Conservation (phyloP, 2,888 invertebrate species). For the Spodoptera exigua region DNA sequence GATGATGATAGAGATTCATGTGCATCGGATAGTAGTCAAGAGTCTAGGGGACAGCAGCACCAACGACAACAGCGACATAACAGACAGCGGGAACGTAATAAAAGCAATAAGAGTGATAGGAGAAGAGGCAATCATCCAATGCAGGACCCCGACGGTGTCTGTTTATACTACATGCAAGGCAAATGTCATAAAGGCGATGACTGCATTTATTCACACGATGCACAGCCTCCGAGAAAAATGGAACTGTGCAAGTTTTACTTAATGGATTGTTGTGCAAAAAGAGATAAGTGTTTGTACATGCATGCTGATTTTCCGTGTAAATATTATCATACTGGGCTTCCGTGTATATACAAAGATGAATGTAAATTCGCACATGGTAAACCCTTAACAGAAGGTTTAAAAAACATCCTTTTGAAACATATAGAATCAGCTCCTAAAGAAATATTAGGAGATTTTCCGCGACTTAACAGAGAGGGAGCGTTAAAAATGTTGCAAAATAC, state of each 20-base stretch:
- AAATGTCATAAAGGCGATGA: conserved; percentile 96
- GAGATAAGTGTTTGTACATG: conserved; percentile 98
- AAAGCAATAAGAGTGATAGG: conserved; percentile 86
- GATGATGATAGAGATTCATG: conserved; percentile 89
- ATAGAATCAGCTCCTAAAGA: conserved; percentile 97
- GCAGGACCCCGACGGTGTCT: conserved; percentile 92
- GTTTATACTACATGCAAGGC: conserved; percentile 96
- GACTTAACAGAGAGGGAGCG: conserved; percentile 94
- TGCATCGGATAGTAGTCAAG: conserved; percentile 88
- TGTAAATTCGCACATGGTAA: conserved; percentile 98
- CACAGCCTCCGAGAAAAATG: conserved; percentile 94
- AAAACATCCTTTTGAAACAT: conserved; percentile 91
- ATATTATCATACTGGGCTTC: conserved; percentile 97
- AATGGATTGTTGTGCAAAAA: conserved; percentile 98
- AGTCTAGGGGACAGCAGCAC: conserved; percentile 85
- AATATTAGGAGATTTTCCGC: conserved; percentile 96
- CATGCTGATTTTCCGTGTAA: conserved; percentile 99
- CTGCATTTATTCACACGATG: conserved; percentile 96
- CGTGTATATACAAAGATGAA: conserved; percentile 94
- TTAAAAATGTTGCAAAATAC: conserved; percentile 87
- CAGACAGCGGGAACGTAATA: conserved; percentile 84
- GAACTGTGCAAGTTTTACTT: conserved; percentile 99
- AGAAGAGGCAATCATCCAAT: conserved; percentile 88
- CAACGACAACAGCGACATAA: conserved; percentile 81
- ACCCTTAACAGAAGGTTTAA: conserved; percentile 94